Conservation (phyloP, 2,113 vertebrate species). For the Tinamus guttatus region DNA sequence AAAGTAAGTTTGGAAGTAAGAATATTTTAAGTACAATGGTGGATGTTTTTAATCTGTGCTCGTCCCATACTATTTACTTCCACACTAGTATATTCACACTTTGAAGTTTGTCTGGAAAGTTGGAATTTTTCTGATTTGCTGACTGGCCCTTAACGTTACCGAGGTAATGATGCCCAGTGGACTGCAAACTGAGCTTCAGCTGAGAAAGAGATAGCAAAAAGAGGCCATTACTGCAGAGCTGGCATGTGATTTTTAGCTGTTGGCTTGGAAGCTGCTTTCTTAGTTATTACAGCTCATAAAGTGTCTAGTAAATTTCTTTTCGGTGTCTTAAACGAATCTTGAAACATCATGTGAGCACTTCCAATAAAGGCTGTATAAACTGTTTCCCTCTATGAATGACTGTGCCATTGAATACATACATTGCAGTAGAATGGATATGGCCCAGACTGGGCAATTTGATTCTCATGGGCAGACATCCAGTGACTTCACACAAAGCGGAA, state of each 20-base stretch:
- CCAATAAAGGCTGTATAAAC: slow-evolving; percentile 33
- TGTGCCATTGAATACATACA: not conserved
- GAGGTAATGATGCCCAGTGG: slow-evolving; percentile 52
- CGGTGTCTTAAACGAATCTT: slow-evolving; percentile 56
- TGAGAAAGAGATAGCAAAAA: slow-evolving; percentile 63
- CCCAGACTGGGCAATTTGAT: not conserved
- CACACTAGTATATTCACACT: not conserved
- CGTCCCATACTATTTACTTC: not conserved
- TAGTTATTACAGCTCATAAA: slow-evolving; percentile 65
- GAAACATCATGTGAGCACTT: slow-evolving; percentile 41
- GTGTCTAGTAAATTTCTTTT: slow-evolving; percentile 54
- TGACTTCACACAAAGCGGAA: not conserved
- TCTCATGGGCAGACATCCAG: not conserved
- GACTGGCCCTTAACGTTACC: slow-evolving; percentile 46
- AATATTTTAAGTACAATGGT: not conserved
- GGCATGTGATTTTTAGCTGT: slow-evolving; percentile 32
- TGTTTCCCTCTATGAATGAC: slow-evolving; percentile 31
- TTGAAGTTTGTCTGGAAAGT: slow-evolving; percentile 39
- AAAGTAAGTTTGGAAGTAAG: slow-evolving; percentile 42
- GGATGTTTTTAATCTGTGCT: slow-evolving; percentile 70
- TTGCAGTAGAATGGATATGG: slow-evolving; percentile 1
- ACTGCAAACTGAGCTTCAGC: slow-evolving; percentile 52
- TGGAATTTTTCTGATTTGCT: slow-evolving; percentile 51
- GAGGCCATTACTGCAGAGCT: slow-evolving; percentile 46
- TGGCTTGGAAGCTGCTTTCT: slow-evolving; percentile 60